phyloP scores from a whole-genome alignment of 2,888 invertebrate species.

The Thecocarcelia acutangulata region DNA sequence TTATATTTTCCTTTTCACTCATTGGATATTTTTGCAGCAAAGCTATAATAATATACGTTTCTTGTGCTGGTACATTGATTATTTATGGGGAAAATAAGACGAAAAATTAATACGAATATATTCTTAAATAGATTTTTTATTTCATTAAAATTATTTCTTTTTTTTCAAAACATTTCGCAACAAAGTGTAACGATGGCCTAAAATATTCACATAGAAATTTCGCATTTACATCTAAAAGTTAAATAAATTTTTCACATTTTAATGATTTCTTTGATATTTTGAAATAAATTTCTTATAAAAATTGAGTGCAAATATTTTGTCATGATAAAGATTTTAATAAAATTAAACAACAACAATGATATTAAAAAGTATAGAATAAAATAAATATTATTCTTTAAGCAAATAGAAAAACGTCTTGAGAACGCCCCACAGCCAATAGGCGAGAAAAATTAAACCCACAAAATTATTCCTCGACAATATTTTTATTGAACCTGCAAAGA shows the following conservation, averaged over 20 bases:
- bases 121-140: not conserved
- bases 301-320: slow-evolving; percentile 53
- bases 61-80: no score
- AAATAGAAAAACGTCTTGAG: not conserved
- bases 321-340: slow-evolving; percentile 26
- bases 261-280: slow-evolving; percentile 50
- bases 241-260: slow-evolving; percentile 50
- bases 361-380: slow-evolving; percentile 18
- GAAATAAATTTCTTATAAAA: slow-evolving; percentile 32
- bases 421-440: slow-evolving; percentile 19
- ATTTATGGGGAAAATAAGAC: no score
- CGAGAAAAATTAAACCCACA: slow-evolving; percentile 7
- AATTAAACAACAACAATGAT: slow-evolving; percentile 8
- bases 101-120: no score
- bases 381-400: slow-evolving; percentile 17
- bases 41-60: no score
- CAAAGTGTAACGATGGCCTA: slow-evolving; percentile 32
- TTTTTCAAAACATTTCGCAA: slow-evolving; percentile 21
- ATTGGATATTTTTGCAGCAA: no score
- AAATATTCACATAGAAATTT: slow-evolving; percentile 20
- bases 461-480: slow-evolving; percentile 37
- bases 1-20: no score
- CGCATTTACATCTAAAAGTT: slow-evolving; percentile 14
- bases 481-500: slow-evolving; percentile 34
- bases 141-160: not conserved